Percentiles rank a stretch among this genome's conserved stretches.
Conservation (phyloP, 2,113 vertebrate genomes). For the Chiloscyllium plagiosum region DNA sequence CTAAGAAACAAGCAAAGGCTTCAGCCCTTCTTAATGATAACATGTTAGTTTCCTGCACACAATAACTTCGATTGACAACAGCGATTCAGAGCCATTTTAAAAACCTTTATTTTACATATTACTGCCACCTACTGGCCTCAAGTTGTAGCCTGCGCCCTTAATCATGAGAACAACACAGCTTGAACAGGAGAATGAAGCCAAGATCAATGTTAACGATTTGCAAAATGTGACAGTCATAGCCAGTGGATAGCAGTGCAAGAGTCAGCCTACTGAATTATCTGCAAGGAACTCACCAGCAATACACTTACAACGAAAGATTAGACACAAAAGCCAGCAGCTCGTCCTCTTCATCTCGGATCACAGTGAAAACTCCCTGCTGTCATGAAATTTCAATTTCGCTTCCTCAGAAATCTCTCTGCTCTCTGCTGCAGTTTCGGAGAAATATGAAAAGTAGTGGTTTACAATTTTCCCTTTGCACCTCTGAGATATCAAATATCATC, state of each 20-base stretch:
- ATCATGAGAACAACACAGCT: not conserved
- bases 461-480: not conserved
- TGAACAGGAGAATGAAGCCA: not conserved
- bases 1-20: not conserved
- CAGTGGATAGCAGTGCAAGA: not conserved
- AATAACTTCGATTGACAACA: not conserved
- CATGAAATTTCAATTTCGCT: not conserved
- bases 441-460: not conserved
- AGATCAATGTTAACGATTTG: not conserved
- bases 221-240: not conserved
- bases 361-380: not conserved
- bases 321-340: not conserved
- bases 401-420: not conserved
- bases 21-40: not conserved
- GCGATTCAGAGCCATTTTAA: not conserved
- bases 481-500: not conserved
- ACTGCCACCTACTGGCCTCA: conserved; percentile 14
- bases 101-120: not conserved
- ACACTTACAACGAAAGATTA: not conserved
- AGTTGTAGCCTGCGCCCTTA: not conserved
- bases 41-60: not conserved
- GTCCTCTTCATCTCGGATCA: not conserved
- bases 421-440: not conserved
- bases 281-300: not conserved
- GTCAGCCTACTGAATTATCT: not conserved